A percentile compares a stretch with the other conserved stretches of the same genome.
These are phyloP conservation scores for Volucella inanis DNA, from an alignment of 2,888 invertebrate species.

Conservation along the genomic window DNA sequence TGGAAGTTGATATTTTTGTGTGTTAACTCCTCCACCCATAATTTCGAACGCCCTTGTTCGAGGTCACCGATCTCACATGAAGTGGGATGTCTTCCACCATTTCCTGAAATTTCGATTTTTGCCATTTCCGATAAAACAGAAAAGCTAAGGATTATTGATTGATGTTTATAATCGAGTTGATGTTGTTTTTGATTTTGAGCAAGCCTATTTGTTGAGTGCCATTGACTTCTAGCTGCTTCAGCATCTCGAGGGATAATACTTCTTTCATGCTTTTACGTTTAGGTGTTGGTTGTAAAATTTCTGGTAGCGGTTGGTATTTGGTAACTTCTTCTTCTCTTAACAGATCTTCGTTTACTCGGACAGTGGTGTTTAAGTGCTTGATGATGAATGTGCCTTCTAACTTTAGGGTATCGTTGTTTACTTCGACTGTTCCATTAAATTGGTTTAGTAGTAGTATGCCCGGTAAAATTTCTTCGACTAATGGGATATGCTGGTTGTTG, in stretches of 20 bases:
- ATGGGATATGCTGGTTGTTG: slow-evolving; percentile 52
- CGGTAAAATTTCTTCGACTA: slow-evolving; percentile 42
- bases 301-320: slow-evolving; percentile 45
- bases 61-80: too few species aligned
- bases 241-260: neutral
- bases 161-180: slow-evolving; percentile 3
- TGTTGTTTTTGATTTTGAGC: slow-evolving; percentile 3
- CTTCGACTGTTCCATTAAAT: slow-evolving; percentile 16
- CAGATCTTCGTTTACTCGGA: neutral
- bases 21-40: too few species aligned
- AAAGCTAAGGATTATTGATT: neutral
- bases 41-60: too few species aligned
- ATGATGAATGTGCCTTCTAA: too few species aligned
- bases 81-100: too few species aligned
- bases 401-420: too few species aligned
- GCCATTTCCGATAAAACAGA: too few species aligned
- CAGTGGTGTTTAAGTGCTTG: too few species aligned
- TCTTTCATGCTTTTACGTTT: slow-evolving; percentile 3
- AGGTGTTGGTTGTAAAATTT: slow-evolving; percentile 53
- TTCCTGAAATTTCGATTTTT: neutral
- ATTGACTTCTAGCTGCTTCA: too few species aligned
- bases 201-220: slow-evolving; percentile 4
- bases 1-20: too few species aligned
- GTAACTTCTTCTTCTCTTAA: slow-evolving; percentile 12
- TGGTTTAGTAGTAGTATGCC: slow-evolving; percentile 53